Percentiles rank a stretch among this genome's conserved stretches.
phyloP scores from a whole-genome alignment of 1,140 invertebrate genomes.

The Ephestia elutella region DNA sequence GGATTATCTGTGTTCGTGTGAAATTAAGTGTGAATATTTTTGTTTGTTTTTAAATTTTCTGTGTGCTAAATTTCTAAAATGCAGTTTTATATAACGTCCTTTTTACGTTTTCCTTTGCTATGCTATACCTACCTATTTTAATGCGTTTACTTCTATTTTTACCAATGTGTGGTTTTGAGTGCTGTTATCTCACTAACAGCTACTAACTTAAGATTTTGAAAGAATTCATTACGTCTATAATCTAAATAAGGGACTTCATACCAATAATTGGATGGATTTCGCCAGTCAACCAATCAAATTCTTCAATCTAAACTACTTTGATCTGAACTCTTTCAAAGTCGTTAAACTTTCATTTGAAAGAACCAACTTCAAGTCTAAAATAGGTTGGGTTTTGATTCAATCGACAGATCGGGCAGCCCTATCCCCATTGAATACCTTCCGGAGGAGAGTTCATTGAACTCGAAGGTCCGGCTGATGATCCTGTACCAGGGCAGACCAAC shows the following conservation, averaged over 20 bases:
- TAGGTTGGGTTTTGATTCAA: slow-evolving; percentile 59
- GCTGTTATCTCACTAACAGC: slow-evolving; percentile 71
- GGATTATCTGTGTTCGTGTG: slow-evolving; percentile 13
- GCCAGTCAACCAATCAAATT: background rate
- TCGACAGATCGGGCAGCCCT: slow-evolving; percentile 87
- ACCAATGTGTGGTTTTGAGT: slow-evolving; percentile 40
- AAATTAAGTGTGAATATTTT: background rate
- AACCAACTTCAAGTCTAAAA: slow-evolving; percentile 56
- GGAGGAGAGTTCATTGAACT: slow-evolving; percentile 91
- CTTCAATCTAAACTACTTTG: background rate
- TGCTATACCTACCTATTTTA: background rate
- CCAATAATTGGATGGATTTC: too few relatives aligned
- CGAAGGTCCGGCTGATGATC: slow-evolving; percentile 88
- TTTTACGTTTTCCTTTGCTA: background rate
- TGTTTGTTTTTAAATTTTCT: slow-evolving; percentile 7
- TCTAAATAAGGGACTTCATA: background rate
- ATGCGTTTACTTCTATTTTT: slow-evolving; percentile 12
- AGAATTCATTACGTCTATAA: slow-evolving; percentile 45
- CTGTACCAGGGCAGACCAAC: slow-evolving; percentile 92
- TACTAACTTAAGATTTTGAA: slow-evolving; percentile 72
- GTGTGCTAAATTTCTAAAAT: slow-evolving; percentile 6
- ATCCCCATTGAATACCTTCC: slow-evolving; percentile 93
- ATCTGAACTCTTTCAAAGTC: slow-evolving; percentile 59
- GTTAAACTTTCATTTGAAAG: slow-evolving; percentile 13
- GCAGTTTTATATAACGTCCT: background rate